Conservation (phyloP, 2,797 vertebrate species). For the Platalea minor region DNA sequence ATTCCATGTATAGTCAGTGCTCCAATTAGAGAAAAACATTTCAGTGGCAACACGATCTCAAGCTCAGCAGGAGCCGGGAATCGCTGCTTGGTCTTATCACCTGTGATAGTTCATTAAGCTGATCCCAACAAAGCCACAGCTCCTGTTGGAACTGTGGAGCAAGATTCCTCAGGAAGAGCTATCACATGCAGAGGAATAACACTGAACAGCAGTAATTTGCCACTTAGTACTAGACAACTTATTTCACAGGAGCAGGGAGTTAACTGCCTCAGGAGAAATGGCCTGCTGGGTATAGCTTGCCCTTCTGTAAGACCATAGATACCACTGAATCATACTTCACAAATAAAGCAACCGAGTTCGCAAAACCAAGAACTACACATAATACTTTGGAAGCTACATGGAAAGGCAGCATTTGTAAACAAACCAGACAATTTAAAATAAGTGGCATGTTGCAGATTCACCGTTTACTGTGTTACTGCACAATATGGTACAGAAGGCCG, state of each 20-base stretch:
- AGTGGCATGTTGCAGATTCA: not conserved
- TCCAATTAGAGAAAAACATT: not conserved
- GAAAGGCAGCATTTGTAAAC: not conserved
- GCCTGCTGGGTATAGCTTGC: not conserved
- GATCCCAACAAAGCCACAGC: not conserved
- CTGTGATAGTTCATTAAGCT: not conserved
- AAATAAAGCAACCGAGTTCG: not conserved
- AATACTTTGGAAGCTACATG: not conserved
- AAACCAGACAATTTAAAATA: slow-evolving; percentile 6
- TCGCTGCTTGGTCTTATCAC: not conserved
- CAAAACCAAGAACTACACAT: not conserved
- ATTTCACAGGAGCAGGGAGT: not conserved
- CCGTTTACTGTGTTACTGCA: not conserved
- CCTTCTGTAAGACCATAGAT: not conserved
- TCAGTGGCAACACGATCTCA: not conserved
- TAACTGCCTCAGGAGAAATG: not conserved
- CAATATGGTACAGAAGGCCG: not conserved
- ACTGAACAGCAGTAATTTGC: not conserved
- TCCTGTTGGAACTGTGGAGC: not conserved
- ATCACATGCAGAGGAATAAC: not conserved
- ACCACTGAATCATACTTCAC: not conserved
- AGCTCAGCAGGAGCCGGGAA: not conserved
- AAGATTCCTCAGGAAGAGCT: not conserved
- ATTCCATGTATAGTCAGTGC: not conserved
- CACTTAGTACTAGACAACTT: not conserved